Evolutionary conservation across 2,888 invertebrate genomes (phyloP), one percentile per base, ranked within the genome.

Genomic region (Dicycla oo): DNA sequence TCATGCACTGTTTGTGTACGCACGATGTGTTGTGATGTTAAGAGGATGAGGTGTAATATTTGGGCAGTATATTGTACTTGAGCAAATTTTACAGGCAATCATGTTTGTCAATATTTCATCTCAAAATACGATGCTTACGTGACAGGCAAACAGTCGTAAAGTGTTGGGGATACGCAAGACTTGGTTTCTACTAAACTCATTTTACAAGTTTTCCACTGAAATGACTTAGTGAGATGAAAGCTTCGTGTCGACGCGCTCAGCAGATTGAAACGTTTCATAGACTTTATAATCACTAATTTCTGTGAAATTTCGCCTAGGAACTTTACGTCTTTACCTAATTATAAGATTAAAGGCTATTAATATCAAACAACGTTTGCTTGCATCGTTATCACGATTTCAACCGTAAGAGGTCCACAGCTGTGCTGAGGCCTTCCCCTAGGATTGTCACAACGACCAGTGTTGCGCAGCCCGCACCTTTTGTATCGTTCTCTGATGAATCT

Each of bases 21-120:
- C 89, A 89, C 91, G 88, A 87, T 90, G 89, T 89, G 86, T 87
- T 86, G 77, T 84, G 88, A 85, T 86, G 90, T 86, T 91, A 89
- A 91, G 88, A 91, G 88, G 88, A 91, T 90, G 88, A 89, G 81
- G 86, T 90, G 91, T 90, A 93, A 93, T 93, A 91, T 93, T 94
- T 93, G 91, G 88, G 82, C 86, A 90, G 88, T 85, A 89, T 86
- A 88, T 88, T 88, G 81, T 90, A 85, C 87, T 87, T 86, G 63
- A 80, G 83, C 65, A 85, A 82, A 83, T 83, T 82, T 82, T 82
- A 84, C 89, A 86, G 86, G 88, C 85, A 86, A 88, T 88, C 75
- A 86, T 88, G 85, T 88, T 84, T 83, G 91, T 90, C 89, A 91
- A 93, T 90, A 91, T 91, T 93, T 88, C 87, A 74, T 85, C 80